These are phyloP conservation scores for Colletes gigas DNA, from an alignment of 1,140 invertebrate species.

Conservation along the genomic window DNA sequence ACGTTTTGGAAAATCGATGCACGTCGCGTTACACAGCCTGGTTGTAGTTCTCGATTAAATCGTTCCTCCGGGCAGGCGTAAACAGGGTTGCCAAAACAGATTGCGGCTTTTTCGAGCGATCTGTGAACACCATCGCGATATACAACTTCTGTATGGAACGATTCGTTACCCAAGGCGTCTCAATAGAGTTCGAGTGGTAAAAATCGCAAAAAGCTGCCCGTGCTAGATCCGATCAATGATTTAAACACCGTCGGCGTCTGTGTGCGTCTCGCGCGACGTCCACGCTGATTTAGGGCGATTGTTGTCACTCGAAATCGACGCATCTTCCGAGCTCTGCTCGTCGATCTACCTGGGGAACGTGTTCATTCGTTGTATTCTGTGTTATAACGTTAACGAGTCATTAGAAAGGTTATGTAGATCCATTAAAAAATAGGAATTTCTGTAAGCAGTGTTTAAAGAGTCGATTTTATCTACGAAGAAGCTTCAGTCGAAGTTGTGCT, in stretches of 20 bases:
- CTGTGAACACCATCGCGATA: not conserved
- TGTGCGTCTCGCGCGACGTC: not conserved
- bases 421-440: too few relatives aligned
- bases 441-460: too few relatives aligned
- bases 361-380: not conserved
- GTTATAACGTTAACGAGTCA: too few relatives aligned
- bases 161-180: conserved; percentile 41
- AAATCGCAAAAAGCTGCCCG: conserved; percentile 16
- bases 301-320: not conserved
- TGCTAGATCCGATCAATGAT: conserved; percentile 43
- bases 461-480: too few relatives aligned
- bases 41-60: not conserved
- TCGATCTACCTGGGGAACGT: not conserved
- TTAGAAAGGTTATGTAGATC: too few relatives aligned
- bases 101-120: conserved; percentile 9
- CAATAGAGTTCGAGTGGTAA: conserved; percentile 27
- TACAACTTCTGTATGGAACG: conserved; percentile 13
- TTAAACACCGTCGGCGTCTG: conserved; percentile 5
- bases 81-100: not conserved
- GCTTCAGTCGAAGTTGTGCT: too few relatives aligned
- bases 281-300: conserved; percentile 32
- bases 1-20: too few relatives aligned
- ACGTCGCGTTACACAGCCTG: too few relatives aligned
- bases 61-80: not conserved
- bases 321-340: not conserved